phyloP scores from a whole-genome alignment of 1,140 invertebrate genomes.

The Hyles vespertilio region DNA sequence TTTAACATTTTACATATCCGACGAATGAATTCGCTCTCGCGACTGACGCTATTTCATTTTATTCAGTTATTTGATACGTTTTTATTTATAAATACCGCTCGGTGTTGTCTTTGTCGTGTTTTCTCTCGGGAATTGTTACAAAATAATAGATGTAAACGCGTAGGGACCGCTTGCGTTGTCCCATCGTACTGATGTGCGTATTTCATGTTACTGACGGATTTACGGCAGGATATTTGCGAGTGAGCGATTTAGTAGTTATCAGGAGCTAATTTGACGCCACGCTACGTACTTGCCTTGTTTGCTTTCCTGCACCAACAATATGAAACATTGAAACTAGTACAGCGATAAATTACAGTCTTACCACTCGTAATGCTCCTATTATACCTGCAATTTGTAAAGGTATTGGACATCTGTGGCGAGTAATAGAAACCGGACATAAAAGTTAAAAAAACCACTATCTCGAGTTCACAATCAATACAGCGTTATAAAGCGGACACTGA shows the following conservation, averaged over 20 bases:
- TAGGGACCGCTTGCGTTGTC: conserved; percentile 8
- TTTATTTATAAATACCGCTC: conserved; percentile 46
- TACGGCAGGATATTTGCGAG: conserved; percentile 1
- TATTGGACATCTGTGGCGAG: too few species aligned
- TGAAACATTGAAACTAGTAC: too few species aligned
- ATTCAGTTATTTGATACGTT: conserved; percentile 64
- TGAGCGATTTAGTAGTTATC: not conserved
- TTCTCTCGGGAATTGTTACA: conserved; percentile 30
- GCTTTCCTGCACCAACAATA: too few species aligned
- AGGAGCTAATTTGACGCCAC: too few species aligned
- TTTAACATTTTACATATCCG: conserved; percentile 74
- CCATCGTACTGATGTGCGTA: conserved; percentile 11
- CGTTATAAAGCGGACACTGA: conserved; percentile 19
- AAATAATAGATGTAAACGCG: conserved; percentile 32
- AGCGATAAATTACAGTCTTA: too few species aligned
- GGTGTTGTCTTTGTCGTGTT: conserved; percentile 39
- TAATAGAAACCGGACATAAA: too few species aligned
- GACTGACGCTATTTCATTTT: conserved; percentile 59
- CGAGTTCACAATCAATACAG: conserved; percentile 11
- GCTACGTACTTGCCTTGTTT: too few species aligned
- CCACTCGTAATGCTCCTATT: too few species aligned
- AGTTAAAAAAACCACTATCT: too few species aligned
- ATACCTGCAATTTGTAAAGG: too few species aligned
- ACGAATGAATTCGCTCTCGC: conserved; percentile 69
- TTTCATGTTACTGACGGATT: conserved; percentile 12